phyloP scores from a whole-genome alignment of 2,797 vertebrate species.

The Phataginus tricuspis region DNA sequence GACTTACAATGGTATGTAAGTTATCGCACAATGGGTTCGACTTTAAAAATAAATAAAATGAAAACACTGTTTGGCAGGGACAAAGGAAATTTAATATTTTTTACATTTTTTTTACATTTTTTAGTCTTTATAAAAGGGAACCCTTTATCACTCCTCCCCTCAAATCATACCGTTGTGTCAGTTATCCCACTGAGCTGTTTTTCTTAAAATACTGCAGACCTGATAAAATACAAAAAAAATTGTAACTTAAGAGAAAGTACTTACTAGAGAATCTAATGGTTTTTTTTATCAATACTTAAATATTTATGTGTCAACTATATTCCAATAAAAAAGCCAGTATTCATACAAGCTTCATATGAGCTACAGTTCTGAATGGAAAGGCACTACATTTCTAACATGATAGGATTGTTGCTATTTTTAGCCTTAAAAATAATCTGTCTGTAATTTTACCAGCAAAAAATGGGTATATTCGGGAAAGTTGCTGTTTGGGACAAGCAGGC shows the following conservation, averaged over 20 bases:
- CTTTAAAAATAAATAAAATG: neutral
- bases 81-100: neutral
- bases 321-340: neutral
- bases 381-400: neutral
- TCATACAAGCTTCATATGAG: neutral
- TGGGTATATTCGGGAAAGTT: no score
- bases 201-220: neutral
- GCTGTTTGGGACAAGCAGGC: no score
- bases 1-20: neutral
- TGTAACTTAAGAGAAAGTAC: neutral
- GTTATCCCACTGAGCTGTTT: neutral
- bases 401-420: neutral
- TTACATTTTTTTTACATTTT: neutral
- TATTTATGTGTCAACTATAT: no score
- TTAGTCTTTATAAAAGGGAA: neutral
- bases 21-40: neutral
- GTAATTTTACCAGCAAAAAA: no score
- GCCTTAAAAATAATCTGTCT: no score
- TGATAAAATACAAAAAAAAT: neutral
- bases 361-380: neutral
- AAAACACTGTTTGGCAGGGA: neutral
- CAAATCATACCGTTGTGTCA: neutral
- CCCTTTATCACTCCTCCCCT: neutral
- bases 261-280: neutral
- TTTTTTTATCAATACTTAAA: neutral